phyloP scores from a whole-genome alignment of 2,113 vertebrate genomes.

The Reinhardtius hippoglossoides region DNA sequence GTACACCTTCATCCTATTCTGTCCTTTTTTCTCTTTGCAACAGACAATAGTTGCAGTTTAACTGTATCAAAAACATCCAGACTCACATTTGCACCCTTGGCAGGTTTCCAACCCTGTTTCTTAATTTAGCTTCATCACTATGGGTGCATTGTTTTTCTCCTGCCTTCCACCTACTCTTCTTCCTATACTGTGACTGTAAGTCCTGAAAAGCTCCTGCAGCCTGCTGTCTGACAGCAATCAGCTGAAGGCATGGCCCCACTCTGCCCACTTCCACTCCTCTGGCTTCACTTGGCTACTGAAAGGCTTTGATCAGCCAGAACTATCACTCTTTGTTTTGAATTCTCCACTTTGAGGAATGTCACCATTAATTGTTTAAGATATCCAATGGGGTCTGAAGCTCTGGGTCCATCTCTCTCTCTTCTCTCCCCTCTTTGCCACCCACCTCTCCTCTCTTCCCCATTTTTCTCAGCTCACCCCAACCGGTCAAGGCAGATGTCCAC shows the following conservation, averaged over 20 bases:
- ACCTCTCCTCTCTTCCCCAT: too few relatives aligned
- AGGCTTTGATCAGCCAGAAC: slow-evolving; percentile 3
- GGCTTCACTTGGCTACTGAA: slow-evolving; percentile 30
- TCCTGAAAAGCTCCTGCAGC: slow-evolving; percentile 31
- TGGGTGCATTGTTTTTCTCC: slow-evolving; percentile 33
- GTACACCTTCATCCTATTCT: slow-evolving; percentile 30
- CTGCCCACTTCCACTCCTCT: slow-evolving; percentile 27
- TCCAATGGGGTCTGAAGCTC: background rate
- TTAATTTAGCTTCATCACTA: slow-evolving; percentile 25
- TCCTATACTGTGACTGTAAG: background rate
- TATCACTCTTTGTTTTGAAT: slow-evolving; percentile 21
- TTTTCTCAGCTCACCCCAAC: too few relatives aligned
- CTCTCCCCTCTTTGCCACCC: too few relatives aligned
- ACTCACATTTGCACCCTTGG: slow-evolving; percentile 15
- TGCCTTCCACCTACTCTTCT: too few relatives aligned
- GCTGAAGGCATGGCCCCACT: slow-evolving; percentile 11
- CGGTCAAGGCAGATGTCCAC: too few relatives aligned
- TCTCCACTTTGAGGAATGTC: slow-evolving; percentile 25
- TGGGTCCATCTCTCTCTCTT: background rate
- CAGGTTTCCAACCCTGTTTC: slow-evolving; percentile 20
- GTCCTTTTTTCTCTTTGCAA: background rate
- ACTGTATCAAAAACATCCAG: background rate
- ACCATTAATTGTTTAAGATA: slow-evolving; percentile 32
- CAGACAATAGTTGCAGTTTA: background rate
- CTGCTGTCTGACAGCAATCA: slow-evolving; percentile 14